Percentiles rank a stretch among this genome's conserved stretches.
Evolutionary conservation across 2,113 vertebrate genomes (phyloP).

Genomic region (Leuciscus idus): DNA sequence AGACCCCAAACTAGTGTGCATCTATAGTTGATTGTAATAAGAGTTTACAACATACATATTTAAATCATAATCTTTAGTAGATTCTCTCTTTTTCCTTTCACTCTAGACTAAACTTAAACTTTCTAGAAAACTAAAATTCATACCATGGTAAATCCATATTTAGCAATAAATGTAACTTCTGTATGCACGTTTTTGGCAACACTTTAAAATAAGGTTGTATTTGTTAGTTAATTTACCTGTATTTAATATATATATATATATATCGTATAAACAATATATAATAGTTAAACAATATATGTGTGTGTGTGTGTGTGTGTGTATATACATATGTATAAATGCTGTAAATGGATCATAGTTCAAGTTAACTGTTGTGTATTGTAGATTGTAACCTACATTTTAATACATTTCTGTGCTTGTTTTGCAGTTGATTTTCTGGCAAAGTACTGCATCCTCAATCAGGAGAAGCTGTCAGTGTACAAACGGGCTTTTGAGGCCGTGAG

Average conservation of each 20-base stretch:
- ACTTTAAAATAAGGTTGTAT: not conserved
- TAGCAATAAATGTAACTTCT: too few relatives aligned
- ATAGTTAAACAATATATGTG: too few relatives aligned
- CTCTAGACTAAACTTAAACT: too few relatives aligned
- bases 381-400: conserved; percentile 28
- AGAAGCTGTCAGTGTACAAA: conserved; percentile 90
- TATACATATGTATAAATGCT: not conserved
- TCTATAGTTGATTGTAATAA: not conserved
- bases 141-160: not conserved
- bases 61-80: not conserved
- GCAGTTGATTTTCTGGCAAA: conserved; percentile 93
- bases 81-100: not conserved
- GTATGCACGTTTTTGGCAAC: not conserved
- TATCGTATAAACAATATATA: not conserved
- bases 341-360: not conserved
- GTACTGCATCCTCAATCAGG: conserved; percentile 88
- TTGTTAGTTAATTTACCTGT: too few relatives aligned
- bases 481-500: conserved; percentile 91
- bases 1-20: not conserved
- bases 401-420: conserved; percentile 67
- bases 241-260: not conserved
- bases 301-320: too few relatives aligned
- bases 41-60: not conserved
- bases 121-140: not conserved
- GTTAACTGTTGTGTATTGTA: conserved; percentile 18